phyloP scores from a whole-genome alignment of 2,797 vertebrate species.

The Gobio occitaniae region DNA sequence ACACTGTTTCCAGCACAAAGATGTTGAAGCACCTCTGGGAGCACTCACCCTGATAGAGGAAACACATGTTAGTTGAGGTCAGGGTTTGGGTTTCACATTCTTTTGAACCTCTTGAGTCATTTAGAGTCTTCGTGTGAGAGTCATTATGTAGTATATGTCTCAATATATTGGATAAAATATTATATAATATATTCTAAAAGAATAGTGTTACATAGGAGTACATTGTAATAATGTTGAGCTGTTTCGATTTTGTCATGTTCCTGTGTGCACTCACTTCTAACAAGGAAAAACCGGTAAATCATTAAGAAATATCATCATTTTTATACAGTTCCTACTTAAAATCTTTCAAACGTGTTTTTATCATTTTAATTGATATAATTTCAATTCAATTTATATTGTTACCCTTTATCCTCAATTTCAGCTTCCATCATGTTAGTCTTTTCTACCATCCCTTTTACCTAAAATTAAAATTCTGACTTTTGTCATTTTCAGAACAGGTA shows the following conservation, averaged over 20 bases:
- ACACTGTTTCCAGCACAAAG: conserved; percentile 95
- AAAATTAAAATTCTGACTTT: neutral
- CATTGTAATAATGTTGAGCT: neutral
- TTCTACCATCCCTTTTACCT: neutral
- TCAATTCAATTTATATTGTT: neutral
- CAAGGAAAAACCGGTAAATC: neutral
- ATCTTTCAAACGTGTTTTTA: too few relatives aligned
- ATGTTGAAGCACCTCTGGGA: conserved; percentile 90
- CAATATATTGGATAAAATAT: neutral
- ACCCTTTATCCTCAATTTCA: neutral
- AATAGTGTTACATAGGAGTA: neutral
- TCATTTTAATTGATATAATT: too few relatives aligned
- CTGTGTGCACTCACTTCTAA: conserved; percentile 9
- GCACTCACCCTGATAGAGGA: conserved; percentile 88
- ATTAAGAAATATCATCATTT: neutral
- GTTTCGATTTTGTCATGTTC: neutral
- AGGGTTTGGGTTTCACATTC: neutral
- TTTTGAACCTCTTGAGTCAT: neutral
- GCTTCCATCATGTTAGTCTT: neutral
- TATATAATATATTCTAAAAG: neutral
- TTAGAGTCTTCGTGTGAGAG: neutral
- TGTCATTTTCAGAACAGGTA: neutral
- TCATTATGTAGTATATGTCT: neutral
- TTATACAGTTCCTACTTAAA: too few relatives aligned
- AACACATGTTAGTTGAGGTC: conserved; percentile 21